Percentiles rank a stretch among this genome's conserved stretches.
These are phyloP conservation scores for Iselma pallidipennis DNA, from an alignment of 2,888 invertebrate species.

Conservation along the genomic window DNA sequence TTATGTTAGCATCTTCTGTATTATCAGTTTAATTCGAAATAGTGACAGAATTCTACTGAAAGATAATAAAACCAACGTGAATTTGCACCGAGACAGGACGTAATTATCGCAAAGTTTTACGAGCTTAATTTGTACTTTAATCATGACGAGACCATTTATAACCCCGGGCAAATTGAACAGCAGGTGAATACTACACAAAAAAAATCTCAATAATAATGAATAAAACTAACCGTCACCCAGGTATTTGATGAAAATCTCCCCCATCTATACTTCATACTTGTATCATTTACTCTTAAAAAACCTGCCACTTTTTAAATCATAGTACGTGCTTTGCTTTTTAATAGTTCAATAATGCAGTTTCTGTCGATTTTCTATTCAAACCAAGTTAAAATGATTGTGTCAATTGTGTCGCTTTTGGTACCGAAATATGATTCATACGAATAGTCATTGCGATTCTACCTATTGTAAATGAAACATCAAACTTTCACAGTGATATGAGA, in stretches of 20 bases:
- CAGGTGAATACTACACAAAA: neutral
- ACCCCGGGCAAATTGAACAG: neutral
- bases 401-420: neutral
- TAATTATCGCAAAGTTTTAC: slow-evolving; percentile 1
- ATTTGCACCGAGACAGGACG: neutral
- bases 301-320: neutral
- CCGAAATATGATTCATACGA: too few relatives aligned
- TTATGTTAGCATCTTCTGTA: neutral
- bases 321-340: neutral
- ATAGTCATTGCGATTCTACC: neutral
- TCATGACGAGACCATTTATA: neutral
- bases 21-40: neutral
- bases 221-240: neutral
- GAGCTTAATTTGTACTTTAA: slow-evolving; percentile 1
- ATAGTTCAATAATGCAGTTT: neutral
- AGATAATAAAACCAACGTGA: neutral
- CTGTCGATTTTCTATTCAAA: too few relatives aligned
- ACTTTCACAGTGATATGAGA: neutral
- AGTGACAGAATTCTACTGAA: neutral
- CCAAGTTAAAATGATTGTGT: neutral
- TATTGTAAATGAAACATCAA: neutral
- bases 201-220: neutral
- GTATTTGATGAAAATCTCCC: neutral
- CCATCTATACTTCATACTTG: too few relatives aligned
- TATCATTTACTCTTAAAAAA: too few relatives aligned